A percentile compares a stretch with the other conserved stretches of the same genome.
These are phyloP conservation scores for Drosophila navojoa DNA, from an alignment of 1,140 invertebrate genomes.

Conservation along the genomic window DNA sequence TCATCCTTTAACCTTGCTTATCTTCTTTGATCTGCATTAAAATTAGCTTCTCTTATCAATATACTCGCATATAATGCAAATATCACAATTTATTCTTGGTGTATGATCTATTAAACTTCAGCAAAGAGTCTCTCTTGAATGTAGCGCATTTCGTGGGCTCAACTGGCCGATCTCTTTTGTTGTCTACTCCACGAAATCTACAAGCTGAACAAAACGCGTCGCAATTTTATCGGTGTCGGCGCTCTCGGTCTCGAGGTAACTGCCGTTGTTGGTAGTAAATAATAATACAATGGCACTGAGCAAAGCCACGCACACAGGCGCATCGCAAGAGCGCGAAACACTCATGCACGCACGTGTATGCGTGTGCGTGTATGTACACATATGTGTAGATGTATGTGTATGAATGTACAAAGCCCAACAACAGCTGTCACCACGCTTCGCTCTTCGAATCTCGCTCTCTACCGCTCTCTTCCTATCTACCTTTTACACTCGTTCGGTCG, in stretches of 20 bases:
- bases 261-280: slow-evolving; percentile 47
- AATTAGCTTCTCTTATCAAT: no score
- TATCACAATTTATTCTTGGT: neutral
- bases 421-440: slow-evolving; percentile 34
- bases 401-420: slow-evolving; percentile 15
- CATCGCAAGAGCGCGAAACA: slow-evolving; percentile 9
- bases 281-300: slow-evolving; percentile 44
- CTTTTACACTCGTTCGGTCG: neutral
- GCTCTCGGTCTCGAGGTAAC: slow-evolving; percentile 34
- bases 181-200: slow-evolving; percentile 32
- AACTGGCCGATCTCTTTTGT: slow-evolving; percentile 18
- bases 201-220: slow-evolving; percentile 49
- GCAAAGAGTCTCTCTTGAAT: neutral
- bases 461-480: slow-evolving; percentile 2
- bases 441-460: slow-evolving; percentile 17
- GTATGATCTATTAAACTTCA: no score
- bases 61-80: no score
- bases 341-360: neutral
- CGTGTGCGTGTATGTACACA: neutral
- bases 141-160: slow-evolving; percentile 7
- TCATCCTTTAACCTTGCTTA: no score
- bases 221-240: slow-evolving; percentile 52
- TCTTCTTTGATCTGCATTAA: no score
- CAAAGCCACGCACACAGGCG: slow-evolving; percentile 31
- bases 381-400: neutral